Evolutionary conservation across 2,113 vertebrate genomes (phyloP), one percentile per base, ranked within the genome.

Genomic region (Lasiurus borealis): DNA sequence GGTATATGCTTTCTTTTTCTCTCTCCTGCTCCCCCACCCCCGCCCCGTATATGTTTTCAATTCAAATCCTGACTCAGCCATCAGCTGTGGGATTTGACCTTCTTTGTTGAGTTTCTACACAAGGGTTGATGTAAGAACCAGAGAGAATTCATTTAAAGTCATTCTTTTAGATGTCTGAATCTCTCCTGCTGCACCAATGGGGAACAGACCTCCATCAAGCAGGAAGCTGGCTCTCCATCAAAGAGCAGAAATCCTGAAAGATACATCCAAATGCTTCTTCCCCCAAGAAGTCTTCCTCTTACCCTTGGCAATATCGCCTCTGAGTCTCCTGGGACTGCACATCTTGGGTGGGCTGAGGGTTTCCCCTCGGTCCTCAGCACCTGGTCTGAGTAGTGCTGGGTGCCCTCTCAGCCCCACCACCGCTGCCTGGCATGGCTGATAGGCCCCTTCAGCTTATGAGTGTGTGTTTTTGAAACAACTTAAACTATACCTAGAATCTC

Each of bases 401-500:
- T 31, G 57, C 34, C 21, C 15, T 21, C 34, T 34, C 19, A 6
- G 71, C 13, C 64, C 18, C 46, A 6, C 44, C 16, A 23, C 21
- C 14, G 27, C 77, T 29, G 76, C 25, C 8, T 0, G 1, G 36
- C 8, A 18, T 8, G 57, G 54, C 10, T 0, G 52, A 29, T 15
- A 23, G 9, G 15, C 10, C 48, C 81, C 48, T 21, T 84, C 16
- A 6, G 29, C 57, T 1, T 57, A 57, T n/a, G 50, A 46, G 50
- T 27, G 31, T 27, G 27, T 18, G 21, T 50, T 87, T 94, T 68
- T 13, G 8, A 44, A 93, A 83, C 40, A 92, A 76, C 29, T 15
- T 36, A 1, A 44, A 68, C 86, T 72, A 73, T n/a, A 15, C 16
- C 69, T 73, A 64, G 6, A 85, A 93, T 73, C 83, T 76, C 95